Percentiles rank a stretch among this genome's conserved stretches.
Conservation (phyloP, 2,888 invertebrate genomes). For the Portevinia maculata region DNA sequence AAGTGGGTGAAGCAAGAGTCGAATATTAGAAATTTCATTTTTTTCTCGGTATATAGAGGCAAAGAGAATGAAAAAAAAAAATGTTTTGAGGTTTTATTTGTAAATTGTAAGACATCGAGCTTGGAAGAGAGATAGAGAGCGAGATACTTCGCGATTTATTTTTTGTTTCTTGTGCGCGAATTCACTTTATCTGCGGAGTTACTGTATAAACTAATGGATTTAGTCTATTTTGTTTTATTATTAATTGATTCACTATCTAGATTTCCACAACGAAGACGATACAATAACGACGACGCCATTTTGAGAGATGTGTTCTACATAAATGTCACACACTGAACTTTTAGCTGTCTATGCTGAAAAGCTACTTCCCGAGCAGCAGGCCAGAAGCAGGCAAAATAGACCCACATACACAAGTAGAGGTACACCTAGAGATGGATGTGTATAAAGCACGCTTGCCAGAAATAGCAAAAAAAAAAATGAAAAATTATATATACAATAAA, state of each 20-base stretch:
- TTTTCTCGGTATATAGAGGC: neutral
- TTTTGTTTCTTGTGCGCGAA: neutral
- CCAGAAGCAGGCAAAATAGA: conserved; percentile 57
- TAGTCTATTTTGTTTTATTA: conserved; percentile 40
- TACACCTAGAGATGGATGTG: conserved; percentile 60
- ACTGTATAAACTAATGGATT: conserved; percentile 4
- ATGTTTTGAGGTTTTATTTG: neutral
- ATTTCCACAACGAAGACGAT: conserved; percentile 67
- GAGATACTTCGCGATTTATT: neutral
- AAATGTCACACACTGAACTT: conserved; percentile 74
- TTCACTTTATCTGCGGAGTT: conserved; percentile 32
- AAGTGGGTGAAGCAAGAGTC: conserved; percentile 1
- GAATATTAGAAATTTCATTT: conserved; percentile 14
- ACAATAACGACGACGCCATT: conserved; percentile 73
- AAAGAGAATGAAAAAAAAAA: conserved; percentile 10
- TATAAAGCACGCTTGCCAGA: conserved; percentile 71
- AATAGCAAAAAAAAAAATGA: conserved; percentile 61
- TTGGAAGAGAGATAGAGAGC: conserved; percentile 16
- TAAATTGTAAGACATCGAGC: conserved; percentile 33
- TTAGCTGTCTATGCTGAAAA: conserved; percentile 74
- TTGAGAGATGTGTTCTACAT: conserved; percentile 74
- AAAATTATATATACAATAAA: neutral
- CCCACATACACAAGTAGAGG: conserved; percentile 46
- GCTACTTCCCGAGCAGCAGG: conserved; percentile 62
- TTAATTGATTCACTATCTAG: conserved; percentile 55